Percentiles rank a stretch among this genome's conserved stretches.
These are phyloP conservation scores for Amaurobius ferox DNA, from an alignment of 2,888 invertebrate genomes.

Conservation along the genomic window DNA sequence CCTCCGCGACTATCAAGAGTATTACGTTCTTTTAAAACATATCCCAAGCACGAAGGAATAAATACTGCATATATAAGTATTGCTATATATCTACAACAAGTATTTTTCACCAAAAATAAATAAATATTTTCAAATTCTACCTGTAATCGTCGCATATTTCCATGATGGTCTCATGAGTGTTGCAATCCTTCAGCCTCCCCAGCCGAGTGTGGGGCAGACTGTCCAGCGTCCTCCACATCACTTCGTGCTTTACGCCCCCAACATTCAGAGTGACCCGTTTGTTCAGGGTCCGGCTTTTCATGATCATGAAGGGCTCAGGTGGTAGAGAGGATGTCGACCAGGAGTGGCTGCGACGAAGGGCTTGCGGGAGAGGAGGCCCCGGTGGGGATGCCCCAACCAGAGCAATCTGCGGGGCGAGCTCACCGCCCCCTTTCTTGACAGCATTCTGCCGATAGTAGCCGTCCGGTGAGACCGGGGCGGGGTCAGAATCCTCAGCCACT, in stretches of 20 bases:
- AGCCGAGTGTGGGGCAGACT: slow-evolving; percentile 79
- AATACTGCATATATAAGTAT: no score
- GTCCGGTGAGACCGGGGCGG: slow-evolving; percentile 30
- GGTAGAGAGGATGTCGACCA: slow-evolving; percentile 80
- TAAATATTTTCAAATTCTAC: no score
- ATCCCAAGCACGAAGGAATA: no score
- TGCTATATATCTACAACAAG: no score
- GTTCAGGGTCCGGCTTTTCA: slow-evolving; percentile 94
- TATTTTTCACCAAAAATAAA: no score
- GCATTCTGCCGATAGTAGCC: slow-evolving; percentile 16
- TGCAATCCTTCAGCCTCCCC: slow-evolving; percentile 77
- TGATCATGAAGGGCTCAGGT: slow-evolving; percentile 97
- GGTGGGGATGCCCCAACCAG: slow-evolving; percentile 14
- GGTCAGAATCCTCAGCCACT: slow-evolving; percentile 54
- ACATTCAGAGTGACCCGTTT: slow-evolving; percentile 87
- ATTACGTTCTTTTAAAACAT: no score
- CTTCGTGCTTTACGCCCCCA: slow-evolving; percentile 79
- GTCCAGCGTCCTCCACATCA: slow-evolving; percentile 78
- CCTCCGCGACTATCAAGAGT: no score
- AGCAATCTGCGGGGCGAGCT: slow-evolving; percentile 10
- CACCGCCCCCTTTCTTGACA: not conserved
- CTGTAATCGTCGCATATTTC: slow-evolving; percentile 97
- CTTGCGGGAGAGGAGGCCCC: not conserved
- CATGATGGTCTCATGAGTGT: slow-evolving; percentile 79
- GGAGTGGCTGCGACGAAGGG: slow-evolving; percentile 55